These are phyloP conservation scores for Podiceps cristatus DNA, from an alignment of 2,113 vertebrate species.

Conservation along the genomic window DNA sequence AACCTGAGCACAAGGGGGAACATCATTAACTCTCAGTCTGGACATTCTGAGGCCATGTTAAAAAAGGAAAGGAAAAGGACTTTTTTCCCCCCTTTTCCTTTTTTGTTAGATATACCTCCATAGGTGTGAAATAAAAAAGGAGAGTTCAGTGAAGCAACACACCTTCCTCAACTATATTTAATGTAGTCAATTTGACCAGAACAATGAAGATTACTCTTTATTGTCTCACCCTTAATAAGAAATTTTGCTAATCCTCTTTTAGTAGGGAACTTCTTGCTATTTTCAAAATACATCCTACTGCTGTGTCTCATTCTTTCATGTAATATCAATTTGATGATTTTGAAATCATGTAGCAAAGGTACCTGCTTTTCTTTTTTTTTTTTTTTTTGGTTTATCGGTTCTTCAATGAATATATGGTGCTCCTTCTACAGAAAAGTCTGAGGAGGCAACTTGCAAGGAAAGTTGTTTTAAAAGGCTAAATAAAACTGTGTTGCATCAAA, in stretches of 20 bases:
- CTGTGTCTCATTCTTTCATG: not conserved
- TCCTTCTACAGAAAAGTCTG: not conserved
- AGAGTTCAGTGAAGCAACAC: not conserved
- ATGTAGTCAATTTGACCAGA: not conserved
- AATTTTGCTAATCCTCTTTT: not conserved
- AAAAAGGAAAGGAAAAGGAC: not conserved
- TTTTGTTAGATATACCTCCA: not conserved
- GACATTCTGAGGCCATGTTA: not conserved
- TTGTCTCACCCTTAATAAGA: not conserved
- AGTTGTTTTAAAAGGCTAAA: not conserved
- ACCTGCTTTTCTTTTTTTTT: not conserved
- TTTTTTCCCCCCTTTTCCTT: not conserved
- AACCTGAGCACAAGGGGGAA: not conserved
- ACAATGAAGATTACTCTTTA: not conserved
- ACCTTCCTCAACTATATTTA: not conserved
- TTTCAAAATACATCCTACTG: not conserved
- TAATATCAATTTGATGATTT: not conserved
- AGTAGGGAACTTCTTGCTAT: not conserved
- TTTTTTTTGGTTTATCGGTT: not conserved
- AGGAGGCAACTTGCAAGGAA: not conserved
- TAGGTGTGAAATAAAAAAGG: not conserved
- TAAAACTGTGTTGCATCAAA: not conserved
- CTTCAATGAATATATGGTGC: not conserved
- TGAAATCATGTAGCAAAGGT: not conserved
- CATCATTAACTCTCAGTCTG: not conserved